Percentiles rank a stretch among this genome's conserved stretches.
These are phyloP conservation scores for Nothura maculosa DNA, from an alignment of 2,797 vertebrate genomes.

Conservation along the genomic window DNA sequence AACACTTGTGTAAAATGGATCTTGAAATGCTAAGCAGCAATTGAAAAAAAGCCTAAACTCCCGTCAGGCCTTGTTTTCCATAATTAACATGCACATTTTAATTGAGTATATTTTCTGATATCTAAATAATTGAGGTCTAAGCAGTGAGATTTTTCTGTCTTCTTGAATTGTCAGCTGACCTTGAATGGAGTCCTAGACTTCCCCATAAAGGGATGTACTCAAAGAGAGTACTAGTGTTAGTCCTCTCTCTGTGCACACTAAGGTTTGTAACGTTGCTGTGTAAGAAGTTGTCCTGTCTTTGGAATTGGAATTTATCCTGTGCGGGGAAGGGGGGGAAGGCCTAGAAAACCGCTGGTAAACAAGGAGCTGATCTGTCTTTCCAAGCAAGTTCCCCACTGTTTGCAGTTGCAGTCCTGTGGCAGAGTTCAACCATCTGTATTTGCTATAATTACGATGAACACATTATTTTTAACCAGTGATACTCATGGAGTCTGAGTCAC, in stretches of 20 bases:
- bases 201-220: not conserved
- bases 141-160: not conserved
- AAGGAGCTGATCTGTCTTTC: not conserved
- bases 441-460: not conserved
- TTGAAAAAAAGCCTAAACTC: not conserved
- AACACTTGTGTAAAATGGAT: not conserved
- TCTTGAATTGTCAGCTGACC: not conserved
- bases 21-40: not conserved
- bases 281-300: not conserved
- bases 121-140: not conserved
- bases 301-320: not conserved
- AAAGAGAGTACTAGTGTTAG: not conserved
- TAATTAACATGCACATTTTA: not conserved
- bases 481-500: not conserved
- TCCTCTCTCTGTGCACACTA: not conserved
- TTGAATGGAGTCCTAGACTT: not conserved
- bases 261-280: not conserved
- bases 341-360: not conserved
- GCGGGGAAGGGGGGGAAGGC: not conserved
- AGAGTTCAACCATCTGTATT: not conserved
- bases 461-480: not conserved
- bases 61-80: not conserved
- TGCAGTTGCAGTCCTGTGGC: not conserved
- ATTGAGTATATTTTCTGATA: not conserved
- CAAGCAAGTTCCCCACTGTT: not conserved